Conservation (phyloP, 2,113 vertebrate genomes). For the Oenanthe oenanthe region DNA sequence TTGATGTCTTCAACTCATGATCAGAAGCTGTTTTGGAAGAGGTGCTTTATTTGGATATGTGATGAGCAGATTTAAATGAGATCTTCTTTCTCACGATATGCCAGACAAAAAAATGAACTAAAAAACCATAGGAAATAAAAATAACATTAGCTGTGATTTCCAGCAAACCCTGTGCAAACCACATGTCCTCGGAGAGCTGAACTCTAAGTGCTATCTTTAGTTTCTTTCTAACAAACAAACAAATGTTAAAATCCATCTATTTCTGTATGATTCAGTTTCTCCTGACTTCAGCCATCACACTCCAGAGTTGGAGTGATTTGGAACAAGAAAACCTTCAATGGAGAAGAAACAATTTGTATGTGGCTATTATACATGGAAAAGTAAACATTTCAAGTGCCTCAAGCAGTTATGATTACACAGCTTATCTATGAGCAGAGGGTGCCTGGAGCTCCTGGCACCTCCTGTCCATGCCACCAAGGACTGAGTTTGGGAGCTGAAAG, state of each 20-base stretch:
- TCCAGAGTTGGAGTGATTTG: neutral
- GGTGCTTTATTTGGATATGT: neutral
- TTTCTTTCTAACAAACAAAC: constrained; percentile 29
- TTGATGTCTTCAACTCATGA: constrained; percentile 20
- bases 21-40: constrained; percentile 20
- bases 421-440: rapidly evolving
- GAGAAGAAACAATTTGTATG: neutral
- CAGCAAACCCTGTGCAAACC: neutral
- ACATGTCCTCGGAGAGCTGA: constrained; percentile 6
- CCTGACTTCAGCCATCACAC: neutral
- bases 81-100: neutral
- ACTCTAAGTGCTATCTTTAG: neutral
- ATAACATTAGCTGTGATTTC: constrained; percentile 20
- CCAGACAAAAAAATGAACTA: neutral
- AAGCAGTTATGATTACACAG: neutral
- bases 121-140: constrained; percentile 30
- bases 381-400: neutral
- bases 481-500: neutral
- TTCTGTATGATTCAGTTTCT: constrained; percentile 24
- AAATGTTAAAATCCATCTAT: neutral
- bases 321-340: neutral
- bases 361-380: neutral
- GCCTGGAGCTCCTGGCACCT: neutral
- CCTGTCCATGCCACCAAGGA: rapidly evolving
- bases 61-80: neutral